Conservation (phyloP, 2,888 invertebrate species). For the Taenaris catops region DNA sequence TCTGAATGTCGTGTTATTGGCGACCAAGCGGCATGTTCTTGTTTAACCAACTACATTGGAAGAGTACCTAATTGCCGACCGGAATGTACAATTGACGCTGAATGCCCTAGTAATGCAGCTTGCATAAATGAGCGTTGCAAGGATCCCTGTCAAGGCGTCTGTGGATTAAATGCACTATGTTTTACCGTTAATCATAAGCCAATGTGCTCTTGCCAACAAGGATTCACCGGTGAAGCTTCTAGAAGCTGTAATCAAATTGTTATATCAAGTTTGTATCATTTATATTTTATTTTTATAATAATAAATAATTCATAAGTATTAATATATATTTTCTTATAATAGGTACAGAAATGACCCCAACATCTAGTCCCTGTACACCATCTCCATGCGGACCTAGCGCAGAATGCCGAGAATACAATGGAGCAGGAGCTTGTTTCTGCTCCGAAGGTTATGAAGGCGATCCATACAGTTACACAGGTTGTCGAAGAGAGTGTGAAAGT, state of each 20-base stretch:
- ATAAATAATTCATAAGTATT: too few relatives aligned
- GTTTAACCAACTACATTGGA: conserved; percentile 88
- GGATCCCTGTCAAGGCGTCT: conserved; percentile 89
- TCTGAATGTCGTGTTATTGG: conserved; percentile 90
- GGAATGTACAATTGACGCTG: conserved; percentile 89
- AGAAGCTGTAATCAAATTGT: conserved; percentile 82
- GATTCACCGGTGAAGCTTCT: conserved; percentile 89
- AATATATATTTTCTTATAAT: conserved; percentile 9
- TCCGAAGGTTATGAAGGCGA: conserved; percentile 89
- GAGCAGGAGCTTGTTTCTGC: conserved; percentile 92
- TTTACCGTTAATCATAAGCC: conserved; percentile 91
- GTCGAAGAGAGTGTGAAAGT: conserved; percentile 88
- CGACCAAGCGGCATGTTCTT: conserved; percentile 92
- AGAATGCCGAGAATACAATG: conserved; percentile 89
- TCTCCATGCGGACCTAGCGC: conserved; percentile 93
- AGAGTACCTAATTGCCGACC: conserved; percentile 93
- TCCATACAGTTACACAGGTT: conserved; percentile 86
- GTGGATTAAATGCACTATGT: conserved; percentile 90
- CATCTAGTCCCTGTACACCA: conserved; percentile 88
- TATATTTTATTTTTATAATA: conserved; percentile 3
- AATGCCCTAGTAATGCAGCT: conserved; percentile 90
- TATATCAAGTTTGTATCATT: conserved; percentile 46
- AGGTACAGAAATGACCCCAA: conserved; percentile 80
- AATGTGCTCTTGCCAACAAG: conserved; percentile 89
- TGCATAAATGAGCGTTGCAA: conserved; percentile 90